Base-by-base conservation (phyloP, 2,113 vertebrate genomes). In the Lophius piscatorius region DNA sequence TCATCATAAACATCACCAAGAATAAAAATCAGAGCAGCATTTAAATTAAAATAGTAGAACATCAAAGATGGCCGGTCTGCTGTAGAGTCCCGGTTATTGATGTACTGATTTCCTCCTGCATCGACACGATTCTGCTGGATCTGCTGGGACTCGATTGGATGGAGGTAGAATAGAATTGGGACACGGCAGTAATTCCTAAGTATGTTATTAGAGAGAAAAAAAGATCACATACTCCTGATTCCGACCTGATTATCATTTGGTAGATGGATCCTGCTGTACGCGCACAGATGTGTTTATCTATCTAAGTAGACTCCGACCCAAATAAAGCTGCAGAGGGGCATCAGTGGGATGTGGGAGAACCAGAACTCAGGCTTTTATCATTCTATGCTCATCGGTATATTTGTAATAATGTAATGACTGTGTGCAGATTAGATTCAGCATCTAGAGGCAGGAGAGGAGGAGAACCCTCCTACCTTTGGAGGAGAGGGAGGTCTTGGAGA, bases 401-500 rank as follows among this genome's bases (percentile, higher is more conserved):
- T n/a, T n/a, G n/a, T n/a, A n/a, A n/a, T n/a, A n/a, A n/a, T n/a
- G n/a, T n/a, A n/a, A n/a, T n/a, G n/a, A n/a, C 35, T 9, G 74
- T 50, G 22, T 9, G 7, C 11, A 10, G 11, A 31, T 2, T 31
- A 10, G 29, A 31, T 9, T 31, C 4, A 10, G 11, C 11, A 10
- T 2, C 7, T 6, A 31, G 9, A 31, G 6, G n/a, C n/a, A 31
- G 29, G 8, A 10, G 11, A 2, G 1, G 29, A 31, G 29, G 16
- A 34, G 40, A 11, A 4, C 7, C 28, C 6, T 23, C 80, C 35
- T 60, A 96, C 95, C 95, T 92, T 93, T 92, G 4, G 94, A 92
- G 35, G 94, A 94, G 76, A 96, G 92, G 2, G 94, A 93, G 41
- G 94, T 95, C 90, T 94, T 95, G 77, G 94, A 93, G 83, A 96